Percentiles rank a stretch among this genome's conserved stretches.
Conservation (phyloP, 2,888 invertebrate species). For the Lapara coniferarum region DNA sequence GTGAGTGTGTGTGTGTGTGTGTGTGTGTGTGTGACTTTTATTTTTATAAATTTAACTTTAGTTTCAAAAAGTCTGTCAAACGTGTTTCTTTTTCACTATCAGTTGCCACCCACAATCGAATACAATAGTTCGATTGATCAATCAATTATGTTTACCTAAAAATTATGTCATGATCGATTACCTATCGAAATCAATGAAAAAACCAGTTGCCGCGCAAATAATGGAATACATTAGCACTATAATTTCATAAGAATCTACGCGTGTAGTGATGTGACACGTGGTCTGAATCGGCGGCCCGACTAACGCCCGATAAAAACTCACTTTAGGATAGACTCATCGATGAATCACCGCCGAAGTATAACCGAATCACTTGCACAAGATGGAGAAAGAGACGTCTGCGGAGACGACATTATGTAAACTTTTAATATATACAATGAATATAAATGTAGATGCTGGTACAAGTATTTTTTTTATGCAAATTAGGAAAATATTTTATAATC, state of each 20-base stretch:
- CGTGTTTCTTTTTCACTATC: not conserved
- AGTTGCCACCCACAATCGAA: slow-evolving; percentile 22
- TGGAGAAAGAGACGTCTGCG: slow-evolving; percentile 59
- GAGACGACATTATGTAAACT: slow-evolving; percentile 48
- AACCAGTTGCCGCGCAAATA: slow-evolving; percentile 17
- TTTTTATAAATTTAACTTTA: not conserved
- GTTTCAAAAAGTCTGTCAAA: slow-evolving; percentile 6
- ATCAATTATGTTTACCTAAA: slow-evolving; percentile 29
- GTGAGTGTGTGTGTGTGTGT: too few relatives aligned
- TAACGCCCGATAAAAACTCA: slow-evolving; percentile 75
- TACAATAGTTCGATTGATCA: slow-evolving; percentile 22
- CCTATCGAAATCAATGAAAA: slow-evolving; percentile 20
- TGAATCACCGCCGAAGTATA: slow-evolving; percentile 74
- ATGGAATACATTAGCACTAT: slow-evolving; percentile 31
- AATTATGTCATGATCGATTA: slow-evolving; percentile 38
- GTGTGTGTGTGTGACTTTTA: too few relatives aligned
- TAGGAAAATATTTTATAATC: not conserved
- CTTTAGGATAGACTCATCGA: slow-evolving; percentile 81
- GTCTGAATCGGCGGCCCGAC: slow-evolving; percentile 53
- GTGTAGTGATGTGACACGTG: slow-evolving; percentile 32
- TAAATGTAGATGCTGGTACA: not conserved
- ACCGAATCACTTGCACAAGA: slow-evolving; percentile 79
- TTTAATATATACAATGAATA: not conserved
- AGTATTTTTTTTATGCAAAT: not conserved
- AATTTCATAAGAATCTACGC: slow-evolving; percentile 29